Evolutionary conservation across 2,888 invertebrate species (phyloP), one percentile per base, ranked within the genome.

Genomic region (Pristionchus maxplancki): DNA sequence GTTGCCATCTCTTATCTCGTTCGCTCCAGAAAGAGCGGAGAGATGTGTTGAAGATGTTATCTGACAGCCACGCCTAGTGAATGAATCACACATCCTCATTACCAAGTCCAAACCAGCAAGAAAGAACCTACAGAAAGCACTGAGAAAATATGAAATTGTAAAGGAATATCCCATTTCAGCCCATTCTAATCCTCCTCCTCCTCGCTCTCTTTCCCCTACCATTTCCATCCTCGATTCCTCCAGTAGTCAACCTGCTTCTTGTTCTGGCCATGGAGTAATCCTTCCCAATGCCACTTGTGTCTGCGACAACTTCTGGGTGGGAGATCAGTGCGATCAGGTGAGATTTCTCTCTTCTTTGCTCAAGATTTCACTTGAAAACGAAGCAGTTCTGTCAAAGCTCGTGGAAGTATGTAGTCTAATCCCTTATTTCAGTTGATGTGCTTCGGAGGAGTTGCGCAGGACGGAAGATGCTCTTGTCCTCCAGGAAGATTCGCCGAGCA

Each of bases 281-380:
- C 86, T 87, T 11, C 86, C 86, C 50, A 87, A 87, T 50, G 71
- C 44, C 24, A 87, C 86, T 8, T 87, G 86, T 31, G 71, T 87
- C 50, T 87, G 86, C 28, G 86, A 87, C 24, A 58, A 87, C 71
- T 87, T 87, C 86, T 87, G 48, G 48, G 58, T 48, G 3, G 86
- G 86, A 71, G 34, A 50, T 1, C 48, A 87, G 31, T 87, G 86
- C 50, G 86, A 71, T n/a, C 8, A 48, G 71, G 86, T 34, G 28
- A 87, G 31, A 11, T 13, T 3, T 13, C 24, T 74, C 15, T 13
- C 24, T 37, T 5, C 20, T 11, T 40, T 34, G 5, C 17, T 5
- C 74, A 74, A 34, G 8, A 24, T n/a, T 53, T 53, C 2, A 53
- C 17, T 6, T 1, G 20, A 58, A 58, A 5, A 20, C 58, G n/a